Conservation (phyloP, 2,888 invertebrate species). For the Hyalella azteca region DNA sequence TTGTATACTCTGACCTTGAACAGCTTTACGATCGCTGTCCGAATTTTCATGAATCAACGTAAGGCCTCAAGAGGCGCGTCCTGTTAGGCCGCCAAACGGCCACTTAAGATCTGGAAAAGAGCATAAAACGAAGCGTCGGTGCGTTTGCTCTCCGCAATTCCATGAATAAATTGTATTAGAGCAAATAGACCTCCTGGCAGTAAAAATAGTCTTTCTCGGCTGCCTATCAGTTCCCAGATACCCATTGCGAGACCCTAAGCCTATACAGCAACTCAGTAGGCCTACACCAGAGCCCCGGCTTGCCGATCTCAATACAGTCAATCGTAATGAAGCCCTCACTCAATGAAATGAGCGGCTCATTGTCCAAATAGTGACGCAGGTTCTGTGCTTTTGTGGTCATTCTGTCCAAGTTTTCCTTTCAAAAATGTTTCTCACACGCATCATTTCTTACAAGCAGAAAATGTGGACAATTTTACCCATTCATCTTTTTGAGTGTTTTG, state of each 20-base stretch:
- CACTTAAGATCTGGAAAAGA: neutral
- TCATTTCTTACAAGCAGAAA: no score
- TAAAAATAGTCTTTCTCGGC: neutral
- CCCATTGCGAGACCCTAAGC: neutral
- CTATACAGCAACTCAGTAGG: neutral
- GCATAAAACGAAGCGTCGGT: neutral
- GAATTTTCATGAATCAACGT: neutral
- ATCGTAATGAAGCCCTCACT: no score
- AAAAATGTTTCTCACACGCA: no score
- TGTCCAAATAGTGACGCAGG: no score
- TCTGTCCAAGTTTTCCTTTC: no score
- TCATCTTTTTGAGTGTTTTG: no score
- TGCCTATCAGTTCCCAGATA: neutral
- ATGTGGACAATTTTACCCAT: no score
- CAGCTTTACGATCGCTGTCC: no score
- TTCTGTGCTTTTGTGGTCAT: no score
- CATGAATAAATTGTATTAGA: conserved; percentile 2
- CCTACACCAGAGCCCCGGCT: no score
- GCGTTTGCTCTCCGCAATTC: neutral
- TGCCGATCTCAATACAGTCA: neutral
- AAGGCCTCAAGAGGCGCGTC: neutral
- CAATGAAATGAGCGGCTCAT: no score
- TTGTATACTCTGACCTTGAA: no score
- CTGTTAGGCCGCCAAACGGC: neutral
- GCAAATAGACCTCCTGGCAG: neutral